Evolutionary conservation across 2,113 vertebrate genomes (phyloP).

Genomic region (Sitta europaea): DNA sequence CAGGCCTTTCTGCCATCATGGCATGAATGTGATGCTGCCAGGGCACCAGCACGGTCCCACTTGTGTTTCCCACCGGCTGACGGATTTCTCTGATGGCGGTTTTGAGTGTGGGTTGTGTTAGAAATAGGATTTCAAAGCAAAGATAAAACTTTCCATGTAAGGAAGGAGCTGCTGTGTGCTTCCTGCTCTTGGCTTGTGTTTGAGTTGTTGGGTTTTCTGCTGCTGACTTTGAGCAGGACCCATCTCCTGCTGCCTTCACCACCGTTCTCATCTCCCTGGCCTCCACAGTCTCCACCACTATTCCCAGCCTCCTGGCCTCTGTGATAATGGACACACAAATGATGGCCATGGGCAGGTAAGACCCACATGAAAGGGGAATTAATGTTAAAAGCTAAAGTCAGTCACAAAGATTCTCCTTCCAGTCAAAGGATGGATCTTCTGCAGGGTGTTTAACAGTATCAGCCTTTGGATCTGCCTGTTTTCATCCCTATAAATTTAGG

Average conservation of each 20-base stretch:
- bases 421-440: background rate
- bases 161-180: background rate
- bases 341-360: background rate
- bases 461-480: background rate
- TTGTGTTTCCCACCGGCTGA: background rate
- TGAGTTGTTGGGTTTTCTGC: background rate
- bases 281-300: background rate
- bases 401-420: background rate
- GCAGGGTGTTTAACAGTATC: background rate
- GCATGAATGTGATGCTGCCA: background rate
- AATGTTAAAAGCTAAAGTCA: background rate
- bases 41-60: accelerated
- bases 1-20: background rate
- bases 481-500: background rate
- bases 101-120: background rate
- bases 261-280: background rate
- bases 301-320: background rate
- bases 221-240: background rate
- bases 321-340: background rate
- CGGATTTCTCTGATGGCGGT: background rate
- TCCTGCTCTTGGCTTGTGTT: background rate
- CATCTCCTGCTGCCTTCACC: background rate
- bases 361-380: background rate
- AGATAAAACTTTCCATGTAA: background rate
- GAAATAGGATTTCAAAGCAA: background rate